Percentiles rank a stretch among this genome's conserved stretches.
These are phyloP conservation scores for Amphilophus citrinellus DNA, from an alignment of 2,113 vertebrate genomes.

Conservation along the genomic window DNA sequence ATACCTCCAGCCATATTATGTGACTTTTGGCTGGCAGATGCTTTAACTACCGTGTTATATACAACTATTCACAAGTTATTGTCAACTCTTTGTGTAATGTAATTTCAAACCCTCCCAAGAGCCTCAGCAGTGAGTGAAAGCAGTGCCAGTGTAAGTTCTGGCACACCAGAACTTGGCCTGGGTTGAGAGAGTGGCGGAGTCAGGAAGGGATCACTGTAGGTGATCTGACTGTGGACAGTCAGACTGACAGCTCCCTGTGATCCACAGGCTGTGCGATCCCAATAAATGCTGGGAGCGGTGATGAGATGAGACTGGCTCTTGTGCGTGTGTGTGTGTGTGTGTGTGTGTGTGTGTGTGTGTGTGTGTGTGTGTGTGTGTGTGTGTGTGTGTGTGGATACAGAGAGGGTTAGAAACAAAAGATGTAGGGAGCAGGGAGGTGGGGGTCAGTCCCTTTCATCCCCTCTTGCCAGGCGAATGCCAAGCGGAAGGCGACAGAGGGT, in stretches of 20 bases:
- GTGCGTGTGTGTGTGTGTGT: constrained; percentile 41
- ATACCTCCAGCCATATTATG: constrained; percentile 4
- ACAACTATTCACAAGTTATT: not conserved
- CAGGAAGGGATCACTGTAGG: constrained; percentile 23
- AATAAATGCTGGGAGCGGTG: constrained; percentile 31
- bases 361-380: constrained; percentile 11
- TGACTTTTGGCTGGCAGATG: not conserved
- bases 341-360: constrained; percentile 9
- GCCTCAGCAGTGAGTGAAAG: not conserved
- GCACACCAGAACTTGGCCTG: constrained; percentile 2
- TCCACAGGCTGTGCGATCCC: constrained; percentile 31
- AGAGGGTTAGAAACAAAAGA: constrained; percentile 49
- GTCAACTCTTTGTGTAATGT: not conserved
- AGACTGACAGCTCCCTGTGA: constrained; percentile 41
- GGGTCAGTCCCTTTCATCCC: constrained; percentile 67
- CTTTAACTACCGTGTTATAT: not conserved
- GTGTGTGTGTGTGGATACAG: not conserved
- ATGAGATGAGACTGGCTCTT: constrained; percentile 12
- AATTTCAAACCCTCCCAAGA: constrained; percentile 10
- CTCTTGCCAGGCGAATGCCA: constrained; percentile 58
- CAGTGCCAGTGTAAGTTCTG: not conserved
- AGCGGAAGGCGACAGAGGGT: constrained; percentile 71
- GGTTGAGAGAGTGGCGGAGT: constrained; percentile 23
- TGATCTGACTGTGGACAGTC: constrained; percentile 46
- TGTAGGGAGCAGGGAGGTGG: not conserved